Percentiles rank a stretch among this genome's conserved stretches.
These are phyloP conservation scores for Nesometra sesokonis DNA, from an alignment of 35 echinoderm and acorn worm species.

Conservation along the genomic window DNA sequence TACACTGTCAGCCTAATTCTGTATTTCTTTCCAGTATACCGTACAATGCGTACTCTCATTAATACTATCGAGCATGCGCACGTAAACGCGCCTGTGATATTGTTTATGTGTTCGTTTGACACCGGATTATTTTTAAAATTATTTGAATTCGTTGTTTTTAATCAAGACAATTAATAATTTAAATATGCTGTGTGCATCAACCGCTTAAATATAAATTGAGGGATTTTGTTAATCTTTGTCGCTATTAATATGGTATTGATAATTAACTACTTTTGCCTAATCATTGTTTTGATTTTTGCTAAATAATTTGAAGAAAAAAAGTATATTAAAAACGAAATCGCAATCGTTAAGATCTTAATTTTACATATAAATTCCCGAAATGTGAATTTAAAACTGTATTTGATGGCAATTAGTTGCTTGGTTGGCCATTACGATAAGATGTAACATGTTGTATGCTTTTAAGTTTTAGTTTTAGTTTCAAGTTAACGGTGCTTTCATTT, in stretches of 20 bases:
- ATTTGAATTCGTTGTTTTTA: not conserved
- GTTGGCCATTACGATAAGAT: not conserved
- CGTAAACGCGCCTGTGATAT: not conserved
- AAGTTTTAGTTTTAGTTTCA: not conserved
- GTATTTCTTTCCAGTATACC: not conserved
- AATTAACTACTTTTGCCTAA: too few relatives aligned
- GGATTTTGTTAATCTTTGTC: too few relatives aligned
- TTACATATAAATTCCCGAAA: not conserved
- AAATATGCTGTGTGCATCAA: not conserved
- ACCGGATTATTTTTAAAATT: not conserved
- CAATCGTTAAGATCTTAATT: not conserved
- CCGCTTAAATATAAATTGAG: too few relatives aligned
- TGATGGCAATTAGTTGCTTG: not conserved
- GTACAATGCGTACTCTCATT: too few relatives aligned
- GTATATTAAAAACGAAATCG: not conserved
- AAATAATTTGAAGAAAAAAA: not conserved
- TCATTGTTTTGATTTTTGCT: not conserved
- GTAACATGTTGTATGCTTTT: not conserved
- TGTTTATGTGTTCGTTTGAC: not conserved
- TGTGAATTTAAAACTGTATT: not conserved
- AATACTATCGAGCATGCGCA: not conserved
- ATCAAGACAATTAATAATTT: not conserved
- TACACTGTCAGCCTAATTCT: not conserved
- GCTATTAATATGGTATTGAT: too few relatives aligned
- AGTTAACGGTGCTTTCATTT: not conserved